A percentile compares a stretch with the other conserved stretches of the same genome.
These are phyloP conservation scores for Allobates femoralis DNA, from an alignment of 2,797 vertebrate genomes.

Conservation along the genomic window DNA sequence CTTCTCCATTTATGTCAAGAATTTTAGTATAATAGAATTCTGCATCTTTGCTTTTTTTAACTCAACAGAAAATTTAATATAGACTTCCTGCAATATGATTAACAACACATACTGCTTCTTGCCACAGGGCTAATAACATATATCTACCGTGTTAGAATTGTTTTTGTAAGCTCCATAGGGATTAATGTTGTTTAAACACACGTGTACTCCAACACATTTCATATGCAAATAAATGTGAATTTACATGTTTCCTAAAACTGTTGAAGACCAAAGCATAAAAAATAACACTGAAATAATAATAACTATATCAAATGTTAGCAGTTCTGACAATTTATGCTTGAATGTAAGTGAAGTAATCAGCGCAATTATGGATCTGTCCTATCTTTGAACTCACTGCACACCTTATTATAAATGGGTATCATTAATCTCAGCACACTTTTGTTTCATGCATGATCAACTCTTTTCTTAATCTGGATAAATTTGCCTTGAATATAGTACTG, in stretches of 20 bases:
- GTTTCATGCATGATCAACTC: neutral
- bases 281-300: neutral
- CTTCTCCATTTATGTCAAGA: too few species aligned
- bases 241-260: neutral
- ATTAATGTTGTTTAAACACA: neutral
- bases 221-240: neutral
- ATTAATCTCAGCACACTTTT: neutral
- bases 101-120: neutral
- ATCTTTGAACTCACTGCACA: neutral
- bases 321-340: conserved; percentile 8
- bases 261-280: neutral
- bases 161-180: neutral
- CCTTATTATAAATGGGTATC: neutral
- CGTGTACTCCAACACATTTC: neutral
- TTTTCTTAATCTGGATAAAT: neutral
- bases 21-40: neutral
- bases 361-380: conserved; percentile 1
- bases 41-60: neutral
- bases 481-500: neutral
- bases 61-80: neutral
- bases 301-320: neutral
- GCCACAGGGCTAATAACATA: neutral
- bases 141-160: neutral
- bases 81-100: neutral
- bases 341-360: neutral